Base-by-base conservation (phyloP, 2,888 invertebrate genomes). In the Orchestes rusci region DNA sequence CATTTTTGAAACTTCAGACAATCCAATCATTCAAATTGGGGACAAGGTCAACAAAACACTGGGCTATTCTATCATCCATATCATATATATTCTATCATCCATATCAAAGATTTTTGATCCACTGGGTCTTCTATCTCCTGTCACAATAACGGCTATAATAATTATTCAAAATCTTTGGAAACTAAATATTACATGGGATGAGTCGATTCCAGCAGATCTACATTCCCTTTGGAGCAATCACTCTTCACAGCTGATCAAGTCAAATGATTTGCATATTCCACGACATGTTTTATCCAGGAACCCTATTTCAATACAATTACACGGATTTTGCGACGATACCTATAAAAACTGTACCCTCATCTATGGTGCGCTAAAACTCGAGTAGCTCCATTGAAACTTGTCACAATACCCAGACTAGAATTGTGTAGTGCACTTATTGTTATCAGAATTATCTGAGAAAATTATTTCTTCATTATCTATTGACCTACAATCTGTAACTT, bases 61-160 rank as follows among this genome's bases (percentile, higher is more conserved):
- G 5, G 31, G 31, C 12, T 2, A 36, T 57, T 19, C 41, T 55
- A 4, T 54, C 52, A 8, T 39, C 39, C 5, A 51, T 52, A 16
- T 38, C 54, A 10, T 35, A 40, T 34, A 44, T 56, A 10, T 51
- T 50, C 30, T 44, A 52, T 33, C 39, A n/a, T 32, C n/a, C n/a
- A n/a, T n/a, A n/a, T n/a, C n/a, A n/a, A n/a, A n/a, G n/a, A n/a
- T n/a, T n/a, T n/a, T n/a, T n/a, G n/a, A n/a, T n/a, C n/a, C n/a
- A n/a, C n/a, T n/a, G n/a, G n/a, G n/a, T n/a, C n/a, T n/a, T n/a
- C n/a, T n/a, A n/a, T n/a, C n/a, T n/a, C n/a, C n/a, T n/a, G n/a
- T n/a, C n/a, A n/a, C n/a, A n/a, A n/a, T 48, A 16, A 31, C 15
- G 4, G 29, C 37, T n/a, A 47, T 47, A 38, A 29, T 50, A n/a